Evolutionary conservation across 2,888 invertebrate species (phyloP).

Genomic region (Thera obeliscata): DNA sequence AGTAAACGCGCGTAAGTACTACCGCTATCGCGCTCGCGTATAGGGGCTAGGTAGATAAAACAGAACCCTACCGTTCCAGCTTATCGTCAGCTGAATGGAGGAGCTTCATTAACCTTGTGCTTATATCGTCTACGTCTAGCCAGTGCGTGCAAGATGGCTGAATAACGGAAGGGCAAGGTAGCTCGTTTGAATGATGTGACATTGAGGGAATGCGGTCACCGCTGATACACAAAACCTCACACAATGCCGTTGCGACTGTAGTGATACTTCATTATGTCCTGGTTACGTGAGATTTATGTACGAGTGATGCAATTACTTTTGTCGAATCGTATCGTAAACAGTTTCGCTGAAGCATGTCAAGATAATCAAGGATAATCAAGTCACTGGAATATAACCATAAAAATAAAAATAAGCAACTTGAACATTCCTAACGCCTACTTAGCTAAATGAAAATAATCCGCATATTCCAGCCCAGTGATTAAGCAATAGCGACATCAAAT

Average conservation of each 20-base stretch:
- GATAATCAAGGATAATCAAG: slow-evolving; percentile 1
- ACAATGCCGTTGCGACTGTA: slow-evolving; percentile 46
- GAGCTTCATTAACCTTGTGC: slow-evolving; percentile 44
- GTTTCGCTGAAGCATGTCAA: slow-evolving; percentile 11
- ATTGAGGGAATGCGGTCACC: slow-evolving; percentile 57
- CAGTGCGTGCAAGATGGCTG: slow-evolving; percentile 45
- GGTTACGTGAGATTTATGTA: slow-evolving; percentile 38
- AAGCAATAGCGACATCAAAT: slow-evolving; percentile 47
- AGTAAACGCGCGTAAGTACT: neutral
- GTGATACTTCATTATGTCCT: slow-evolving; percentile 33
- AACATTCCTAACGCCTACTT: slow-evolving; percentile 34
- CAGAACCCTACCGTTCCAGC: slow-evolving; percentile 25
- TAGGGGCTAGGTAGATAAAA: neutral
- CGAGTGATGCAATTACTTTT: slow-evolving; percentile 29
- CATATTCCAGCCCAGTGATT: slow-evolving; percentile 37
- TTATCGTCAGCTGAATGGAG: slow-evolving; percentile 33
- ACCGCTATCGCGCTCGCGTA: slow-evolving; percentile 3
- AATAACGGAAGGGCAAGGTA: slow-evolving; percentile 56
- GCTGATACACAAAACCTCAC: slow-evolving; percentile 50
- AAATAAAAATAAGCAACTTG: slow-evolving; percentile 30
- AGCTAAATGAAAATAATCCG: slow-evolving; percentile 39
- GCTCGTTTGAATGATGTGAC: slow-evolving; percentile 47
- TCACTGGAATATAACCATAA: neutral
- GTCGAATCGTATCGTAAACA: slow-evolving; percentile 9
- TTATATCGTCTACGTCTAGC: slow-evolving; percentile 45